A percentile compares a stretch with the other conserved stretches of the same genome.
phyloP scores from a whole-genome alignment of 1,140 invertebrate genomes.

The Melanaphis sacchari region DNA sequence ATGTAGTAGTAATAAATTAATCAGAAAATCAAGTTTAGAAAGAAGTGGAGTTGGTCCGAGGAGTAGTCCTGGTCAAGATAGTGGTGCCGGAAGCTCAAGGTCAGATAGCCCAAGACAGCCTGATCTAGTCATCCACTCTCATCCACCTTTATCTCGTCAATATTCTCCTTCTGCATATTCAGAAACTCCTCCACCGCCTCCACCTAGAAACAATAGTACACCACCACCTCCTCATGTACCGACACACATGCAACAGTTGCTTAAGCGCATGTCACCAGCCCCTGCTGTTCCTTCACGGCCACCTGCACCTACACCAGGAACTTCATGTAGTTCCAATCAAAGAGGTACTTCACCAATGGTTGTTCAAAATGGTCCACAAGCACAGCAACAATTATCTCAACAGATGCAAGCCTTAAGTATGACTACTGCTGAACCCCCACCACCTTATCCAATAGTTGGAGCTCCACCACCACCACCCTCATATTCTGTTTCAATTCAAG shows the following conservation, averaged over 20 bases:
- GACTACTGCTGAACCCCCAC: slow-evolving; percentile 74
- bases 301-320: slow-evolving; percentile 66
- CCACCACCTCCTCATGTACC: slow-evolving; percentile 72
- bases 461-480: slow-evolving; percentile 71
- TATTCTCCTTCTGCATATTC: slow-evolving; percentile 73
- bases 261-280: slow-evolving; percentile 85
- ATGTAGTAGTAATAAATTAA: slow-evolving; percentile 75
- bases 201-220: slow-evolving; percentile 67
- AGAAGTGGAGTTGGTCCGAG: slow-evolving; percentile 76
- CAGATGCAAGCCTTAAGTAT: slow-evolving; percentile 86
- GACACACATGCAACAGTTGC: slow-evolving; percentile 79
- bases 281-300: slow-evolving; percentile 71
- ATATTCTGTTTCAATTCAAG: slow-evolving; percentile 83
- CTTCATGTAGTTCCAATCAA: slow-evolving; percentile 66
- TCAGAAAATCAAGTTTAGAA: slow-evolving; percentile 86
- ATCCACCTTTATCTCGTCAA: slow-evolving; percentile 67
- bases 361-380: slow-evolving; percentile 81
- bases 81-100: slow-evolving; percentile 83
- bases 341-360: slow-evolving; percentile 75
- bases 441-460: slow-evolving; percentile 74
- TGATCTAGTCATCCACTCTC: slow-evolving; percentile 63
- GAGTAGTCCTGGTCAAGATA: slow-evolving; percentile 85
- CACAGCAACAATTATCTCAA: slow-evolving; percentile 83
- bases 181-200: slow-evolving; percentile 64
- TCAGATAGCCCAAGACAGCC: slow-evolving; percentile 84